Percentiles rank a stretch among this genome's conserved stretches.
Evolutionary conservation across 2,888 invertebrate genomes (phyloP).

Genomic region (Macrosiphum euphorbiae): DNA sequence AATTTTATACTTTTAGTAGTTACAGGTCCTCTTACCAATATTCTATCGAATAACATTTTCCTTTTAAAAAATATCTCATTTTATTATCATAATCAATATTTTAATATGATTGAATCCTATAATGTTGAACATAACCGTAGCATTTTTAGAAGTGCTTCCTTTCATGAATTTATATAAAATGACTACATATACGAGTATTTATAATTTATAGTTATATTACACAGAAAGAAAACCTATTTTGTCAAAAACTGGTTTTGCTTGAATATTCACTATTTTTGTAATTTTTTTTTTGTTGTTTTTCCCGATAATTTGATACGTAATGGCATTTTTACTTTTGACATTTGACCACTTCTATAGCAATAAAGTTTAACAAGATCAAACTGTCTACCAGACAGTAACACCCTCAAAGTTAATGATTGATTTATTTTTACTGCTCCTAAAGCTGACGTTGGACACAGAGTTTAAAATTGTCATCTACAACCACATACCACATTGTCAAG

Average conservation of each 20-base stretch:
- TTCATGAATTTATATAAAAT: no score
- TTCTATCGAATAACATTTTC: no score
- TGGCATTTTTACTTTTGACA: not conserved
- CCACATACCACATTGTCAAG: not conserved
- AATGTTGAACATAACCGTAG: no score
- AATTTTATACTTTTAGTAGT: no score
- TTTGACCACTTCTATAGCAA: not conserved
- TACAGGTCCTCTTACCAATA: no score
- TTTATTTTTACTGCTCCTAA: not conserved
- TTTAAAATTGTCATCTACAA: not conserved
- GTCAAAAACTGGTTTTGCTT: not conserved
- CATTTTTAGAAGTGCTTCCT: no score
- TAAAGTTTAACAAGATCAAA: not conserved
- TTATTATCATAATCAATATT: no score
- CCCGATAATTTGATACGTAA: not conserved
- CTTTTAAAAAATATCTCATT: no score
- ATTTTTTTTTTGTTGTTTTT: not conserved
- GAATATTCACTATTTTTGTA: not conserved
- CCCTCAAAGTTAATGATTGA: not conserved
- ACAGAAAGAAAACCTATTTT: not conserved
- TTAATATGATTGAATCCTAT: no score
- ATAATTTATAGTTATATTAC: no score
- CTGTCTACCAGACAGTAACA: not conserved
- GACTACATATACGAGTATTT: no score
- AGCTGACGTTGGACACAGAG: no score